phyloP scores from a whole-genome alignment of 2,888 invertebrate genomes.

The Bruchidius siliquastri region DNA sequence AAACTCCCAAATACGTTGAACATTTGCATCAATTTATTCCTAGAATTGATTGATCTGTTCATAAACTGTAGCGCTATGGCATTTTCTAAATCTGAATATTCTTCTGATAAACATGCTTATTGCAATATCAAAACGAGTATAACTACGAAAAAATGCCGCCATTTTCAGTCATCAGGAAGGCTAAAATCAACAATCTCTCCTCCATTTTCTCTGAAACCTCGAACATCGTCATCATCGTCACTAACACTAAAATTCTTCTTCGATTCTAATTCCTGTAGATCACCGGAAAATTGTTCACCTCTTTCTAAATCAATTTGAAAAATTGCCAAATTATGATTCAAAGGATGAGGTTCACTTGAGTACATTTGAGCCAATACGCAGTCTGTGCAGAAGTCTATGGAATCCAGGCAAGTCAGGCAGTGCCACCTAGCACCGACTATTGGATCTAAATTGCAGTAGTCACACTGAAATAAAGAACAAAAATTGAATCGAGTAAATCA shows the following conservation, averaged over 20 bases:
- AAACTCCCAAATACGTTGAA: no score
- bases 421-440: constrained; percentile 65
- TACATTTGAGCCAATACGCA: constrained; percentile 57
- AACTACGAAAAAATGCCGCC: neutral
- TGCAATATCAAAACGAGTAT: neutral
- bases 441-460: constrained; percentile 60
- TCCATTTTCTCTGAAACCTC: neutral
- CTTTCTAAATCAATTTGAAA: neutral
- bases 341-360: constrained; percentile 47
- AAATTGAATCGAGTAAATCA: no score
- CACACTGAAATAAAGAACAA: constrained; percentile 51
- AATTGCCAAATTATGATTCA: constrained; percentile 43
- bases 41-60: no score
- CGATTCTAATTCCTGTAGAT: neutral
- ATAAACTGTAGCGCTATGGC: no score
- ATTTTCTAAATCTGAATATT: no score
- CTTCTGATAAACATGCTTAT: neutral
- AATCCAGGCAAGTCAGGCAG: constrained; percentile 58
- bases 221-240: neutral
- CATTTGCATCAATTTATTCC: no score
- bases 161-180: neutral
- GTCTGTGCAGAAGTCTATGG: constrained; percentile 61
- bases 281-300: neutral
- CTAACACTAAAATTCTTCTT: neutral
- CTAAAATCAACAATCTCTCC: neutral